Evolutionary conservation across 92 coral and sea anemone genomes (phyloP), one percentile per base, ranked within the genome.

Genomic region (Plumapathes pennacea): DNA sequence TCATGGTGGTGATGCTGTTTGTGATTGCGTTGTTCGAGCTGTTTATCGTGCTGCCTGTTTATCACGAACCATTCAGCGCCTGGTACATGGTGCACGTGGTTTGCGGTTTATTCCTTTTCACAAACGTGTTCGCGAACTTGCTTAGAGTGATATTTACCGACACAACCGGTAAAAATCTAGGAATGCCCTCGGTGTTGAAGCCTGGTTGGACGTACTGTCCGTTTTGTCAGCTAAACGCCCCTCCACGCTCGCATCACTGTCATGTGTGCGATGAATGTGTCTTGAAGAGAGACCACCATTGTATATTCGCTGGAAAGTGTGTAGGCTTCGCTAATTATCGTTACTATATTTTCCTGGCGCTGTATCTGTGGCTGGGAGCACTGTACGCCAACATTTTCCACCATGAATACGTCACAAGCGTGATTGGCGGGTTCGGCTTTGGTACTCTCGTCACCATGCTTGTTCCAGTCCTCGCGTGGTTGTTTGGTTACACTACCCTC

Each of bases 141-240:
- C 88, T 33, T 37, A 72, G 77, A 72, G 78, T 88, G 60, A 92
- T 92, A 60, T 52, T 67, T 29, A 89, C 95, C 8, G 97, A 92
- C 55, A 84, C 88, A 13, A 88, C 96, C 18, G 90, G 86, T 40
- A 82, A 83, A 10, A 64, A 65, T 42, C 79, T 89, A 10, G 95
- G 89, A 48, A 48, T 92, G 50, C 97, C 97, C 19, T 85, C 92
- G 2, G 92, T 78, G 4, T 42, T 92, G 51, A 92, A 92, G 71
- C 96, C 91, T 3, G 97, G 97, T 4, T 92, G 97, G 97, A 57
- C 81, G 1, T 92, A 92, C 50, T 92, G 97, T 20, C 97, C 97
- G 0, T 92, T 83, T 47, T 92, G 97, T 37, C 97, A 92, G 43
- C 67, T 79, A 20, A 92, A 92, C 51, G 54, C 96, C 10, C 97